Percentiles rank a stretch among this genome's conserved stretches.
phyloP scores from a whole-genome alignment of 2,113 vertebrate genomes.

The Thunnus maccoyii region DNA sequence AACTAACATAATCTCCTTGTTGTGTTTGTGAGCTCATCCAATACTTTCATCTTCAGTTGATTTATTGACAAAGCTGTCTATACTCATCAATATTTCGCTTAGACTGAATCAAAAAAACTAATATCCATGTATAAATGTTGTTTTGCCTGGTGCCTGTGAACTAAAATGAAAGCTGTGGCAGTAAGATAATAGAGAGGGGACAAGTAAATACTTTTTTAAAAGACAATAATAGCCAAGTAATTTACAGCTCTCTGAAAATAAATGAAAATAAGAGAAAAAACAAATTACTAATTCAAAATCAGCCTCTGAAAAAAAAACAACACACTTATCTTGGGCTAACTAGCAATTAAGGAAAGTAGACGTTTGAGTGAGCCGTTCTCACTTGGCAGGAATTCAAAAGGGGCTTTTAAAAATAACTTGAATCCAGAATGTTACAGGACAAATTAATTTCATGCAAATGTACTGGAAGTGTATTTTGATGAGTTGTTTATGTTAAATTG shows the following conservation, averaged over 20 bases:
- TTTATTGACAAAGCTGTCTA: not conserved
- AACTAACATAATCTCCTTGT: slow-evolving; percentile 33
- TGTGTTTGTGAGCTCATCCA: not conserved
- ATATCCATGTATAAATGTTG: not conserved
- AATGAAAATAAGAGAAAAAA: not conserved
- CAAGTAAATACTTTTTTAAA: not conserved
- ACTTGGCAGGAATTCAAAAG: slow-evolving; percentile 47
- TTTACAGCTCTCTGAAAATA: not conserved
- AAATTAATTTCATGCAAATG: slow-evolving; percentile 31
- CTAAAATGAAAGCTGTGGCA: not conserved
- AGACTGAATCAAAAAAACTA: not conserved
- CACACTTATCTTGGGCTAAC: slow-evolving; percentile 15
- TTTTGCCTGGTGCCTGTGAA: not conserved
- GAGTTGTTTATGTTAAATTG: slow-evolving; percentile 24
- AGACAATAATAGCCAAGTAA: not conserved
- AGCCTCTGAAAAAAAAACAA: not conserved
- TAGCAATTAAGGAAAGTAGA: slow-evolving; percentile 54
- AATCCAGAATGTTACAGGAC: slow-evolving; percentile 2
- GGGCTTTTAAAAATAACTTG: slow-evolving; percentile 45
- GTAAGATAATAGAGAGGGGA: not conserved
- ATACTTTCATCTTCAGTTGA: slow-evolving; percentile 5
- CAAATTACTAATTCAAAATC: not conserved
- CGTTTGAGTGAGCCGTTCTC: slow-evolving; percentile 38
- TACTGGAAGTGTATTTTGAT: slow-evolving; percentile 22
- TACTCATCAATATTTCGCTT: not conserved